phyloP scores from a whole-genome alignment of 2,113 vertebrate genomes.

The Callipepla californica region DNA sequence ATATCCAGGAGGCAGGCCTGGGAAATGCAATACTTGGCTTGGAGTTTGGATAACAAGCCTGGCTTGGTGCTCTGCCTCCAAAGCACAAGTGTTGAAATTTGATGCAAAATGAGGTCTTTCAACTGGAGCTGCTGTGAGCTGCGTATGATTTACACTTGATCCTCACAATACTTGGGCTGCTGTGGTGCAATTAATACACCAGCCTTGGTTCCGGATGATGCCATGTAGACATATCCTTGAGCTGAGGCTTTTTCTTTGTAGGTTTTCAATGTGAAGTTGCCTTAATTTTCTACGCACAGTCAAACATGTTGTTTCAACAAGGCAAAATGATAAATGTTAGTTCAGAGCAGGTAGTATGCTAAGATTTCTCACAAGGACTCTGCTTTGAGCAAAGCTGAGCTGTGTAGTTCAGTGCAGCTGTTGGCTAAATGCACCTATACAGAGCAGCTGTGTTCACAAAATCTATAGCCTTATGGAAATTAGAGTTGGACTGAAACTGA shows the following conservation, averaged over 20 bases:
- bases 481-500: not conserved
- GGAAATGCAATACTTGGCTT: not conserved
- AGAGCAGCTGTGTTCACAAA: slow-evolving; percentile 29
- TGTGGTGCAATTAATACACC: not conserved
- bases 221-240: not conserved
- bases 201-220: not conserved
- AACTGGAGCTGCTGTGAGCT: not conserved
- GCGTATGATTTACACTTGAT: fast-evolving
- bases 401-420: not conserved
- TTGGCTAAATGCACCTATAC: not conserved
- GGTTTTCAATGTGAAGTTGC: not conserved
- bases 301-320: not conserved
- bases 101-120: not conserved
- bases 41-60: not conserved
- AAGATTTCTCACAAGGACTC: not conserved
- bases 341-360: not conserved
- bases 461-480: slow-evolving; percentile 43
- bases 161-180: not conserved
- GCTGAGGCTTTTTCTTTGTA: not conserved
- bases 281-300: fast-evolving
- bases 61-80: not conserved
- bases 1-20: not conserved
- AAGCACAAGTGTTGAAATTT: not conserved
- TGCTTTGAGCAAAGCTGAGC: not conserved
- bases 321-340: not conserved